Evolutionary conservation across 1,140 invertebrate genomes (phyloP), one percentile per base, ranked within the genome.

Genomic region (Ostrea edulis): DNA sequence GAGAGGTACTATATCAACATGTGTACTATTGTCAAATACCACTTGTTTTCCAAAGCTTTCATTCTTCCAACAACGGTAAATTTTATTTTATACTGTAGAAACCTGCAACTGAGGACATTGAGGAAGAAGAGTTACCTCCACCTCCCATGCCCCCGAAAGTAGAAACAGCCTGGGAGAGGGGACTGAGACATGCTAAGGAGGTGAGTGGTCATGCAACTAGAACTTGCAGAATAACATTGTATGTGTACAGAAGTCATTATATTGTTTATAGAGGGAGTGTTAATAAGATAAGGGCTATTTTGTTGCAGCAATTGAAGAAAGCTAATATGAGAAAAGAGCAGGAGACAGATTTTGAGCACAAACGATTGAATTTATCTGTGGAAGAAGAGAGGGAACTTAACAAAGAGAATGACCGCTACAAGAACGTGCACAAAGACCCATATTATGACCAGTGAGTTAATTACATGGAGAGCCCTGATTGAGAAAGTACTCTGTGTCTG

Each of bases 331-430:
- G 98, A 53, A 98, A 98, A 95, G 98, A 99, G 95, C 97, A 97
- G 90, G 98, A 99, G 92, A 97, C 98, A 95, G 98, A 99, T 94
- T 99, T 99, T 95, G 98, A 99, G 94, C 98, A 99, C 93, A 99
- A 99, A 95, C 98, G 98, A 93, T 97, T 98, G 96, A 98, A 98
- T 94, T 94, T 99, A 53, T 97, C 97, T 84, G 95, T 97, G 29
- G 90, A 97, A 96, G 58, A 97, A 84, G 93, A 95, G 55, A 87
- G 92, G 22, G 98, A 98, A 91, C 96, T 98, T 62, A 98, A 99
- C 93, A 97, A 98, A 90, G 98, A 99, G 94, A 97, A 97, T 92
- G 97, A 97, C 88, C 97, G 97, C 97, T 93, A 96, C 25, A 92
- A 86, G 62, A 89, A 87, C 53, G 44, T 89, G 62, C 83, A 89